Evolutionary conservation across 1,140 invertebrate genomes (phyloP).

Genomic region (Mactra quadrangularis): DNA sequence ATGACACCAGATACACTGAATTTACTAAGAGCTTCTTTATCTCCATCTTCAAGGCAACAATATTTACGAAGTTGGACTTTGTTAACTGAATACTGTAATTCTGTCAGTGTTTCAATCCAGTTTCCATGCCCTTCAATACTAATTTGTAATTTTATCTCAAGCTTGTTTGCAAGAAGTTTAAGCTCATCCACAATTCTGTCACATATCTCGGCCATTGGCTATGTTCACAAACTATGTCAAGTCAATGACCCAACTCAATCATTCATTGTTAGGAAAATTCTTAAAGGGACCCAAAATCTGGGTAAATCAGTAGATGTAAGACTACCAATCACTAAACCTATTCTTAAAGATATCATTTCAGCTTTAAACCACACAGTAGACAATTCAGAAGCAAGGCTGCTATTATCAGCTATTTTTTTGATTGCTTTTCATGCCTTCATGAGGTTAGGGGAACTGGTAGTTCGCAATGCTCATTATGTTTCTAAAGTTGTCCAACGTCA

Average conservation of each 20-base stretch:
- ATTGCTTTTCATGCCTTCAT: not conserved
- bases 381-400: not conserved
- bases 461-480: not conserved
- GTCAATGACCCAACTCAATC: not conserved
- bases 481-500: not conserved
- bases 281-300: not conserved
- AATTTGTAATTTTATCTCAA: slow-evolving; percentile 5
- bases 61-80: not conserved
- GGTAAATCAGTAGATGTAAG: not conserved
- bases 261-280: slow-evolving; percentile 10
- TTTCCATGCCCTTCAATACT: not conserved
- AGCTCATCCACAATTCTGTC: not conserved
- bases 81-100: not conserved
- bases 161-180: not conserved
- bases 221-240: not conserved
- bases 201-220: not conserved
- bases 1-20: not conserved
- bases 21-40: not conserved
- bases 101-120: not conserved
- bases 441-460: not conserved
- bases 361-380: not conserved
- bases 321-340: not conserved
- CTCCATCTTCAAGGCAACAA: not conserved
- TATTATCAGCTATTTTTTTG: not conserved
- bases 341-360: not conserved